phyloP scores from a whole-genome alignment of 1,140 invertebrate genomes.

The Drosophila kikkawai region DNA sequence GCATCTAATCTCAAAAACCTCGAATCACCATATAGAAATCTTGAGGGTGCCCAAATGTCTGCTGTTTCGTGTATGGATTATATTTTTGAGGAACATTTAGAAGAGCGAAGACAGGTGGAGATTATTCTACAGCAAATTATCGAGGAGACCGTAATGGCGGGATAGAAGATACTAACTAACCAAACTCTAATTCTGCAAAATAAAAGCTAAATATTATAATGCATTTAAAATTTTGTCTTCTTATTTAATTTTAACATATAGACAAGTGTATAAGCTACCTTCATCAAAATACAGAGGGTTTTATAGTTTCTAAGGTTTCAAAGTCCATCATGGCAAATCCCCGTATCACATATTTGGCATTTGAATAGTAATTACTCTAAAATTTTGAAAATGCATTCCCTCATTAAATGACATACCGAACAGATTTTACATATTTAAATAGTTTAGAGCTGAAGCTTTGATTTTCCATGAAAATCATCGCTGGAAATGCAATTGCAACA shows the following conservation, averaged over 20 bases:
- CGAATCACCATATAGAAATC: neutral
- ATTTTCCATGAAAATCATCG: slow-evolving; percentile 21
- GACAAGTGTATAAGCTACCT: neutral
- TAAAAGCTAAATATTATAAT: neutral
- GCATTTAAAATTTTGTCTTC: too few relatives aligned
- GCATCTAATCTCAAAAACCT: neutral
- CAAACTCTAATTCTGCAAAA: neutral
- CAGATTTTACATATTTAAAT: slow-evolving; percentile 50
- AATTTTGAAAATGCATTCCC: slow-evolving; percentile 3
- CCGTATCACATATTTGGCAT: neutral
- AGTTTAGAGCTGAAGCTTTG: slow-evolving; percentile 18
- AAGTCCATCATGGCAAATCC: neutral
- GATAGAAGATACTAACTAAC: neutral
- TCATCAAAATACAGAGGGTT: neutral
- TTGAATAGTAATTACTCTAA: slow-evolving; percentile 9
- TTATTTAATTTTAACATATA: too few relatives aligned
- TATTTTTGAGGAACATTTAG: neutral
- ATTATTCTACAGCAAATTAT: neutral
- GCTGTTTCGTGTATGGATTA: neutral
- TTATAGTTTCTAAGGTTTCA: neutral
- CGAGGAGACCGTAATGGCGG: neutral
- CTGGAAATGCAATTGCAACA: slow-evolving; percentile 26
- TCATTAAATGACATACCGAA: slow-evolving; percentile 3
- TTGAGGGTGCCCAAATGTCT: neutral
- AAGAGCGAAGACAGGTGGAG: neutral